phyloP scores from a whole-genome alignment of 2,797 vertebrate species.

The Stomatorhinus walkeri region DNA sequence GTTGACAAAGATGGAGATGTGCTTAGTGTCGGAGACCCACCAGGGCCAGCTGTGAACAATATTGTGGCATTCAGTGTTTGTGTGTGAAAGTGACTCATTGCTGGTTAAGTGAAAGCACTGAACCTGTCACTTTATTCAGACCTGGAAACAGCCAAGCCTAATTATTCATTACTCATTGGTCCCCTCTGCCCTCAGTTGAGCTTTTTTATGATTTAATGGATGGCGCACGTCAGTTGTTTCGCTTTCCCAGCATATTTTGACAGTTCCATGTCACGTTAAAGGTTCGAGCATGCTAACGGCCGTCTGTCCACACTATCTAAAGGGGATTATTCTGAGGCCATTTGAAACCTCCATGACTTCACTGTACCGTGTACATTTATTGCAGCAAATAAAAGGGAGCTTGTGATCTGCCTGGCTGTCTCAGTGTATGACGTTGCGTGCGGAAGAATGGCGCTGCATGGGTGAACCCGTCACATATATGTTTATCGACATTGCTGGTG shows the following conservation, averaged over 20 bases:
- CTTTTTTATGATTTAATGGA: neutral
- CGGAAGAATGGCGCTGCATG: neutral
- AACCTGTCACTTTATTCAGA: neutral
- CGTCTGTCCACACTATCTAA: neutral
- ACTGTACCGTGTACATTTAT: neutral
- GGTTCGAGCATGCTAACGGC: neutral
- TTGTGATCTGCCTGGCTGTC: neutral
- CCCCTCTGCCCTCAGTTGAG: neutral
- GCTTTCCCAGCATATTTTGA: neutral
- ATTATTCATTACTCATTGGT: slow-evolving; percentile 1
- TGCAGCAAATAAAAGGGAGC: neutral
- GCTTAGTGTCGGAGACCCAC: neutral
- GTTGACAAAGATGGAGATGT: neutral
- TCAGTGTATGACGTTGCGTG: too few species aligned
- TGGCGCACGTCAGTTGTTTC: neutral
- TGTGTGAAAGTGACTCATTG: slow-evolving; percentile 2
- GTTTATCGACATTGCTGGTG: too few species aligned
- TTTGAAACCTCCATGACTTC: neutral
- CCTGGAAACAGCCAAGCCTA: neutral
- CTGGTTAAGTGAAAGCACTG: neutral
- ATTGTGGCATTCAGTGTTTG: neutral
- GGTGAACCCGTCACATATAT: neutral
- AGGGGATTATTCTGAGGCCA: neutral
- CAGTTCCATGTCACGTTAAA: neutral
- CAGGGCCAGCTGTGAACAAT: neutral